Percentiles rank a stretch among this genome's conserved stretches.
phyloP scores from a whole-genome alignment of 2,888 invertebrate species.

The Noctua fimbriata region DNA sequence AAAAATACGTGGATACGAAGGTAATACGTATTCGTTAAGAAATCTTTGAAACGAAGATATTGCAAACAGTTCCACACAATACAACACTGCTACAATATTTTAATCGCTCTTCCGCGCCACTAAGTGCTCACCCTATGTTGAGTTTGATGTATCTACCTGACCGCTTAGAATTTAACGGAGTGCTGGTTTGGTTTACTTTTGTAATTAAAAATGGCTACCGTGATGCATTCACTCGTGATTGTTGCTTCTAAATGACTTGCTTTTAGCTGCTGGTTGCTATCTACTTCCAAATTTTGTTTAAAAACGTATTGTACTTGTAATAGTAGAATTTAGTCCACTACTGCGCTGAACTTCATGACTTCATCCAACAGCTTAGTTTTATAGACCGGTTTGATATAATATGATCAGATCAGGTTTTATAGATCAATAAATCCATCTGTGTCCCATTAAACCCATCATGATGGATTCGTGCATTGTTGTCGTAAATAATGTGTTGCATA shows the following conservation, averaged over 20 bases:
- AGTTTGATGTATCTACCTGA: slow-evolving; percentile 70
- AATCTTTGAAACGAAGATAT: not conserved
- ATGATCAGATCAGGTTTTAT: not conserved
- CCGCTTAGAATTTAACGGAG: slow-evolving; percentile 71
- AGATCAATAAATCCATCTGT: not conserved
- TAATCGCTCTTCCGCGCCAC: slow-evolving; percentile 23
- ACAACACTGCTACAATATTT: not conserved
- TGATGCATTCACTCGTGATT: slow-evolving; percentile 53
- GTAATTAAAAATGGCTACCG: slow-evolving; percentile 72
- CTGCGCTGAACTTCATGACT: not conserved
- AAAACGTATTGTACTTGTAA: not conserved
- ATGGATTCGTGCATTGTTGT: not conserved
- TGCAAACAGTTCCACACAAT: not conserved
- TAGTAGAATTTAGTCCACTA: not conserved
- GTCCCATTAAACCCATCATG: not conserved
- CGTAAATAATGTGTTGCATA: not conserved
- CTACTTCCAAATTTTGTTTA: not conserved
- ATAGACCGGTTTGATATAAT: not conserved
- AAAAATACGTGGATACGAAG: not conserved
- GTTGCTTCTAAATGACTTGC: slow-evolving; percentile 59
- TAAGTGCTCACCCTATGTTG: slow-evolving; percentile 18
- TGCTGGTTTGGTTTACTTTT: slow-evolving; percentile 69
- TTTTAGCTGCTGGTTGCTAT: slow-evolving; percentile 29
- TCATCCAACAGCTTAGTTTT: not conserved
- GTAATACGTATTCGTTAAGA: not conserved